Evolutionary conservation across 2,797 vertebrate species (phyloP).

Genomic region (Buceros bicornis): DNA sequence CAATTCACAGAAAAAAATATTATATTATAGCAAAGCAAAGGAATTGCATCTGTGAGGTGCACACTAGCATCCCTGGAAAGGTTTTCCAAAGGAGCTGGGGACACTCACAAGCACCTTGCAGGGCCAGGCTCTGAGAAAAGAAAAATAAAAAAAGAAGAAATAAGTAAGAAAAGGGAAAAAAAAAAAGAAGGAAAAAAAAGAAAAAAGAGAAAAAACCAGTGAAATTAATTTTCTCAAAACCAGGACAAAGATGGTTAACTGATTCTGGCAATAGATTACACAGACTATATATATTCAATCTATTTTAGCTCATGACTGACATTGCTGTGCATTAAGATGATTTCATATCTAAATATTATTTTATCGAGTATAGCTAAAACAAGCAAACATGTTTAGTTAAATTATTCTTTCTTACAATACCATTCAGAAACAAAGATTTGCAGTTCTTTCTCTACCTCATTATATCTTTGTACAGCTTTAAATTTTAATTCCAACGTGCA

Average conservation of each 20-base stretch:
- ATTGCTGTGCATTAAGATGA: not conserved
- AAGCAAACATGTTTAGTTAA: slow-evolving; percentile 52
- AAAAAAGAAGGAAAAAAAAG: too few relatives aligned
- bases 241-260: not conserved
- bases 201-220: not conserved
- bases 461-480: not conserved
- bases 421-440: not conserved
- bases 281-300: not conserved
- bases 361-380: not conserved
- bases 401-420: slow-evolving; percentile 13
- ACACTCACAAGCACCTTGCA: slow-evolving; percentile 54
- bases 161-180: not conserved
- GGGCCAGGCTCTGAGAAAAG: slow-evolving; percentile 11
- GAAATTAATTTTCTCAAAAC: not conserved
- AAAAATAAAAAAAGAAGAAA: not conserved
- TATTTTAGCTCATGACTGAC: not conserved
- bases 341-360: not conserved
- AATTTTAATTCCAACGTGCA: not conserved
- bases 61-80: slow-evolving; percentile 43
- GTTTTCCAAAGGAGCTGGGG: slow-evolving; percentile 32
- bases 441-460: not conserved
- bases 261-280: not conserved
- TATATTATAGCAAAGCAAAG: slow-evolving; percentile 8
- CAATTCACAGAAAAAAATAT: not conserved
- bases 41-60: slow-evolving; percentile 54